These are phyloP conservation scores for Sylvilagus bachmani DNA, from an alignment of 2,113 vertebrate species.

Conservation along the genomic window DNA sequence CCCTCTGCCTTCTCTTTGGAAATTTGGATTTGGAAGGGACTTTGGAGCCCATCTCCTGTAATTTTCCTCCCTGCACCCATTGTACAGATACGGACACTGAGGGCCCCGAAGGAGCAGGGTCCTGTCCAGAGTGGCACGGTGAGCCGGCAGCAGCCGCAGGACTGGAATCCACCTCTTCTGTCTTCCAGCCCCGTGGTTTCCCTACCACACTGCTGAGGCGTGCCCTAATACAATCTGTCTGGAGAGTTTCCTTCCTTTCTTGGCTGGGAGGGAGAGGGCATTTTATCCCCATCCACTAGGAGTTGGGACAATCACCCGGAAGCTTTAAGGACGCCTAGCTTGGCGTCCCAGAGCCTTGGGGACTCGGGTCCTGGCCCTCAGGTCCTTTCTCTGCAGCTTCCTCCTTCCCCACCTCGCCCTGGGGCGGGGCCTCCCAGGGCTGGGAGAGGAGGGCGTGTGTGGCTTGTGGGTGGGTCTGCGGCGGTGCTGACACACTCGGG, in stretches of 20 bases:
- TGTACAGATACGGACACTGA: constrained; percentile 32
- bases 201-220: not conserved
- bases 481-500: constrained; percentile 42
- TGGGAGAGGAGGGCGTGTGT: constrained; percentile 14
- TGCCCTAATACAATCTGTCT: constrained; percentile 47
- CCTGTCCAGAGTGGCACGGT: not conserved
- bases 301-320: not conserved
- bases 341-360: not conserved
- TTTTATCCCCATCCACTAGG: not conserved
- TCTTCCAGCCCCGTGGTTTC: constrained; percentile 13
- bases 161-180: not conserved
- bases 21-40: not conserved
- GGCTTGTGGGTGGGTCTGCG: constrained; percentile 57
- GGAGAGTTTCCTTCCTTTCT: constrained; percentile 73
- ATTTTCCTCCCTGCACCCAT: not conserved
- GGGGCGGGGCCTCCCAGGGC: not conserved
- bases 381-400: not conserved
- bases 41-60: not conserved
- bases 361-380: not conserved
- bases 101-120: not conserved
- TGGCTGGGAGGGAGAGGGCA: constrained; percentile 29
- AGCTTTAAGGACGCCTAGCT: constrained; percentile 14
- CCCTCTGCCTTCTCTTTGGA: not conserved
- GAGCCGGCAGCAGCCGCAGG: not conserved
- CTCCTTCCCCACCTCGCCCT: not conserved